Percentiles rank a stretch among this genome's conserved stretches.
Conservation (phyloP, 2,888 invertebrate species). For the Coenonympha glycerion region DNA sequence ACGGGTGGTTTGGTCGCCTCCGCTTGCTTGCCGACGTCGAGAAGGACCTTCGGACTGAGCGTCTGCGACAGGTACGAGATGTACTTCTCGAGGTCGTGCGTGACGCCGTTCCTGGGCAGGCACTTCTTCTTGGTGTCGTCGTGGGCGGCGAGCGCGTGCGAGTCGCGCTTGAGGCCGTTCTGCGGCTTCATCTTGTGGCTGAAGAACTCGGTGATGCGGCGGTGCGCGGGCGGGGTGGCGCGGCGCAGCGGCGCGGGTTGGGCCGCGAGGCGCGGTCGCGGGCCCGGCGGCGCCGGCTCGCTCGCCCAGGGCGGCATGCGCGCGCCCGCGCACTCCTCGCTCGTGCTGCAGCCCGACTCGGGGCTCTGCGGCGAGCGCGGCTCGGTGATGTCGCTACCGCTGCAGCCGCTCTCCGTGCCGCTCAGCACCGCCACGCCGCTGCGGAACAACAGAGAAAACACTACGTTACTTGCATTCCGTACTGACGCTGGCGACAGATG, state of each 20-base stretch:
- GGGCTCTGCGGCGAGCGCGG: constrained; percentile 90
- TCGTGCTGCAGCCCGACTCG: constrained; percentile 74
- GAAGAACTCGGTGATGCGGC: constrained; percentile 90
- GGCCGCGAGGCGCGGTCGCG: constrained; percentile 58
- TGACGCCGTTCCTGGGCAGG: constrained; percentile 65
- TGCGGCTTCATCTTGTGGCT: constrained; percentile 88
- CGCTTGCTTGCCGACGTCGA: constrained; percentile 59
- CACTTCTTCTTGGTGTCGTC: constrained; percentile 66
- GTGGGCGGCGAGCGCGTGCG: constrained; percentile 36
- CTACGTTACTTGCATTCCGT: not conserved
- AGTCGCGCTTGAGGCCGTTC: constrained; percentile 69
- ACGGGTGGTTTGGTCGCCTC: constrained; percentile 34
- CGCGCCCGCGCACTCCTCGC: constrained; percentile 69
- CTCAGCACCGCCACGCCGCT: constrained; percentile 90
- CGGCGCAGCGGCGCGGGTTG: constrained; percentile 55
- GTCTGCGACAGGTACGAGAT: constrained; percentile 70
- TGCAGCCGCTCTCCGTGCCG: constrained; percentile 82
- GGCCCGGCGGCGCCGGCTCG: constrained; percentile 67
- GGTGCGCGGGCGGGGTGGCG: constrained; percentile 73
- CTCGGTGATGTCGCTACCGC: constrained; percentile 88
- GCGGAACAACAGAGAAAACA: constrained; percentile 48
- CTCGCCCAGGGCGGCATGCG: constrained; percentile 73
- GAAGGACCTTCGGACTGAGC: constrained; percentile 65
- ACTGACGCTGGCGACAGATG: too few relatives aligned
- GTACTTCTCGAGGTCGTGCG: constrained; percentile 69